A percentile compares a stretch with the other conserved stretches of the same genome.
These are phyloP conservation scores for Dioctria rufipes DNA, from an alignment of 2,888 invertebrate species.

Conservation along the genomic window DNA sequence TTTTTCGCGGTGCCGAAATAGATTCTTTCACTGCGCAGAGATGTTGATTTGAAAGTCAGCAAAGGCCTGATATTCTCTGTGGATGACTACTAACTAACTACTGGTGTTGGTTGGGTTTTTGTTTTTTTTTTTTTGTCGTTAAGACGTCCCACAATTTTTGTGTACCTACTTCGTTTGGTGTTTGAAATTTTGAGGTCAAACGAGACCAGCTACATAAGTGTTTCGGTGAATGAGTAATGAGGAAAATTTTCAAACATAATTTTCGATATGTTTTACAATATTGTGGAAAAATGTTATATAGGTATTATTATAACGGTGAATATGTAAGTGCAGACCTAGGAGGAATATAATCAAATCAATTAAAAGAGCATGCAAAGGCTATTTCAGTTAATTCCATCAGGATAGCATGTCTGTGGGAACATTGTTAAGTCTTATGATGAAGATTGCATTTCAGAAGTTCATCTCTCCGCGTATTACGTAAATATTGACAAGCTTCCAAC, in stretches of 20 bases:
- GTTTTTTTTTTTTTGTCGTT: conserved; percentile 7
- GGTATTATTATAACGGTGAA: neutral
- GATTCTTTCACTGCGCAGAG: conserved; percentile 32
- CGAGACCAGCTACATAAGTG: neutral
- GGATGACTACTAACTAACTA: neutral
- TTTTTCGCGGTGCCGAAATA: conserved; percentile 16
- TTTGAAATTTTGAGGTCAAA: conserved; percentile 45
- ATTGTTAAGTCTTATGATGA: neutral
- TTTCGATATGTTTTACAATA: neutral
- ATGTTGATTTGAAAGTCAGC: conserved; percentile 6
- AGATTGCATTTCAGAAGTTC: neutral
- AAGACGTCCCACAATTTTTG: neutral
- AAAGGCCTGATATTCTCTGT: neutral
- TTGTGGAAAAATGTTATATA: neutral
- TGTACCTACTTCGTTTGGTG: neutral
- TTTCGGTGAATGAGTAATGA: conserved; percentile 3
- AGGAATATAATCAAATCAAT: neutral
- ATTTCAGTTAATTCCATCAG: conserved; percentile 3
- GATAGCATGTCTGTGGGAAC: no score
- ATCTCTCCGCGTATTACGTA: neutral
- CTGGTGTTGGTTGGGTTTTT: conserved; percentile 34
- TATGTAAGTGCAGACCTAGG: neutral
- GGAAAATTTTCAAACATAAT: neutral
- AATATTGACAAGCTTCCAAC: neutral
- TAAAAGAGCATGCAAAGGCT: neutral